phyloP scores from a whole-genome alignment of 1,140 invertebrate genomes.

The Drosophila auraria region DNA sequence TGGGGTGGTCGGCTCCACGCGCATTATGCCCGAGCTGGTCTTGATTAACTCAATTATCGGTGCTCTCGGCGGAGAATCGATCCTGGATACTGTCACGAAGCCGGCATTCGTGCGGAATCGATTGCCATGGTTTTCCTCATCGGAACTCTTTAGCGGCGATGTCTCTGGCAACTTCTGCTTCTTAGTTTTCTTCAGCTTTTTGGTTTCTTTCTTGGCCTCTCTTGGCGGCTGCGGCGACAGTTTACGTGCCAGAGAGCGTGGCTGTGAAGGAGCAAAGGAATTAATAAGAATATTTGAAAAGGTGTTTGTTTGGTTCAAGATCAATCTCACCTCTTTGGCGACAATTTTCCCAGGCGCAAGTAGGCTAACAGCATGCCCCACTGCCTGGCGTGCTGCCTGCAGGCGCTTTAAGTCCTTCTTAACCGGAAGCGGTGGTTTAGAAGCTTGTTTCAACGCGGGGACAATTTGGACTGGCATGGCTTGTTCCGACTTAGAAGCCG shows the following conservation, averaged over 20 bases:
- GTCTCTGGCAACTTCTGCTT: conserved; percentile 16
- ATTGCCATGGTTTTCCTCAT: conserved; percentile 61
- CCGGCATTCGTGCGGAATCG: conserved; percentile 61
- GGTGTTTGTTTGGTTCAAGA: no score
- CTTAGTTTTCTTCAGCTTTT: conserved; percentile 19
- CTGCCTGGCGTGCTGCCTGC: conserved; percentile 54
- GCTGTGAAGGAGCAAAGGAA: conserved; percentile 4
- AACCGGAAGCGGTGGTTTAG: neutral
- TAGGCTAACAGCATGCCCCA: conserved; percentile 49
- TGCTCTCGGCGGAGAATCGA: neutral
- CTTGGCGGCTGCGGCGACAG: conserved; percentile 38
- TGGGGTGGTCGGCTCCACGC: conserved; percentile 70
- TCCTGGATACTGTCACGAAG: conserved; percentile 38
- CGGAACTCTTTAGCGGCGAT: conserved; percentile 63
- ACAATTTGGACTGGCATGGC: neutral
- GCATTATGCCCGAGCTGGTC: conserved; percentile 56
- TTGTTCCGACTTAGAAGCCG: neutral
- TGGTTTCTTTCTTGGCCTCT: neutral
- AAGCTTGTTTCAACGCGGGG: neutral
- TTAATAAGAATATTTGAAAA: neutral
- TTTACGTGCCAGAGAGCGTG: conserved; percentile 49
- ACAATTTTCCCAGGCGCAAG: conserved; percentile 13
- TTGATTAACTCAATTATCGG: conserved; percentile 32
- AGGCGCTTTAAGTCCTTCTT: conserved; percentile 62
- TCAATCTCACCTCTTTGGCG: conserved; percentile 29